These are phyloP conservation scores for Notolepis coatsorum DNA, from an alignment of 2,797 vertebrate species.

Conservation along the genomic window DNA sequence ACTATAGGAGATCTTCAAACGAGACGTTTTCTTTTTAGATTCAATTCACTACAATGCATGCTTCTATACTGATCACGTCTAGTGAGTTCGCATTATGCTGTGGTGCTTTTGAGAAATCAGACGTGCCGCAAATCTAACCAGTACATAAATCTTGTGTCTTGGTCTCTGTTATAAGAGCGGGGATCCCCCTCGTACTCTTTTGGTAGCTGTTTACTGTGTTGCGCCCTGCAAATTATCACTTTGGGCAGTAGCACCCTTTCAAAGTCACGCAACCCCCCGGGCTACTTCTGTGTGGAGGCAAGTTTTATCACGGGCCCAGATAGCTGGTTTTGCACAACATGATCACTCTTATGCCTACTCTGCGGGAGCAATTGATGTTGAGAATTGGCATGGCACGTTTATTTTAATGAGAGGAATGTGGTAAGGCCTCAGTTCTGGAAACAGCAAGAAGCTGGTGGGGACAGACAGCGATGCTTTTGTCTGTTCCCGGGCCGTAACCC, in stretches of 20 bases:
- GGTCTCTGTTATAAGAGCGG: slow-evolving; percentile 45
- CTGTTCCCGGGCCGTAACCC: slow-evolving; percentile 37
- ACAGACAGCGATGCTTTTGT: slow-evolving; percentile 54
- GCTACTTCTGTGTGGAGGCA: slow-evolving; percentile 53
- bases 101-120: slow-evolving; percentile 3
- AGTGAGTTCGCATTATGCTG: neutral
- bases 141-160: slow-evolving; percentile 29
- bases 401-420: neutral
- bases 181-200: slow-evolving; percentile 53
- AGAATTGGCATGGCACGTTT: neutral
- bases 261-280: slow-evolving; percentile 71
- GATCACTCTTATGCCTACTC: slow-evolving; percentile 1
- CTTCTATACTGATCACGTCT: too few relatives aligned
- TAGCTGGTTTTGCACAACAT: slow-evolving; percentile 39
- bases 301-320: slow-evolving; percentile 63
- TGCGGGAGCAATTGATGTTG: neutral
- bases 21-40: too few relatives aligned
- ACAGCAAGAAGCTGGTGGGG: slow-evolving; percentile 48
- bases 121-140: slow-evolving; percentile 3
- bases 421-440: slow-evolving; percentile 48
- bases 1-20: too few relatives aligned
- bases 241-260: slow-evolving; percentile 47
- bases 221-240: slow-evolving; percentile 66
- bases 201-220: slow-evolving; percentile 66
- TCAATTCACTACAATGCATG: too few relatives aligned